Evolutionary conservation across 1,140 invertebrate species (phyloP).

Genomic region (Laupala kohalensis): DNA sequence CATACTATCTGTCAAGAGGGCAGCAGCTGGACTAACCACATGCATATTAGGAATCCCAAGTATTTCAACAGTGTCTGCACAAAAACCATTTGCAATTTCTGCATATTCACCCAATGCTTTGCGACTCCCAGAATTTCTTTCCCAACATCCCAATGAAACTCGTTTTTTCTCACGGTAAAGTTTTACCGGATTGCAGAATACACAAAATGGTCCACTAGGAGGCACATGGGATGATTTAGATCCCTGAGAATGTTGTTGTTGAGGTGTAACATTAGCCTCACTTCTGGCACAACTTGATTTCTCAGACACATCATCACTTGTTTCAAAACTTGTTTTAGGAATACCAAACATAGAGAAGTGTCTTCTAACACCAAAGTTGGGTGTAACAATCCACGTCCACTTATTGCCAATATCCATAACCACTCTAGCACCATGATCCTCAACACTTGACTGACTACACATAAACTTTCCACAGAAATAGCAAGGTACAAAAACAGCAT

Average conservation of each 20-base stretch:
- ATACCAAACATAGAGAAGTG: slow-evolving; percentile 34
- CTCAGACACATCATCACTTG: no score
- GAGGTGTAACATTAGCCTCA: background rate
- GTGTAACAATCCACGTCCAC: slow-evolving; percentile 33
- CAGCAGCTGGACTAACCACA: slow-evolving; percentile 32
- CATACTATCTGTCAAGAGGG: slow-evolving; percentile 28
- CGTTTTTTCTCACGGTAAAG: slow-evolving; percentile 30
- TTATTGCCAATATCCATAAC: slow-evolving; percentile 37
- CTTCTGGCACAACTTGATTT: background rate
- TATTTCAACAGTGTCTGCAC: slow-evolving; percentile 29
- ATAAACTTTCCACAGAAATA: slow-evolving; percentile 33
- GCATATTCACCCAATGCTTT: slow-evolving; percentile 28
- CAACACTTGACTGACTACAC: slow-evolving; percentile 32
- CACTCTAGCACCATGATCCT: slow-evolving; percentile 30
- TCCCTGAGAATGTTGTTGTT: background rate
- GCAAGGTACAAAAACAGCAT: slow-evolving; percentile 29
- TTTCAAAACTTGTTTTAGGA: slow-evolving; percentile 22
- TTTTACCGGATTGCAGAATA: slow-evolving; percentile 31
- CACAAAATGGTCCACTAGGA: slow-evolving; percentile 31
- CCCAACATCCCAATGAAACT: slow-evolving; percentile 24
- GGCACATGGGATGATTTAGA: slow-evolving; percentile 14
- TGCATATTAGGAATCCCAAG: slow-evolving; percentile 34
- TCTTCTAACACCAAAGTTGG: slow-evolving; percentile 27
- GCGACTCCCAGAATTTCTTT: slow-evolving; percentile 24
- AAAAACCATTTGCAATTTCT: slow-evolving; percentile 32